Evolutionary conservation across 92 coral and sea anemone genomes (phyloP).

Genomic region (Parazoanthus swiftii): DNA sequence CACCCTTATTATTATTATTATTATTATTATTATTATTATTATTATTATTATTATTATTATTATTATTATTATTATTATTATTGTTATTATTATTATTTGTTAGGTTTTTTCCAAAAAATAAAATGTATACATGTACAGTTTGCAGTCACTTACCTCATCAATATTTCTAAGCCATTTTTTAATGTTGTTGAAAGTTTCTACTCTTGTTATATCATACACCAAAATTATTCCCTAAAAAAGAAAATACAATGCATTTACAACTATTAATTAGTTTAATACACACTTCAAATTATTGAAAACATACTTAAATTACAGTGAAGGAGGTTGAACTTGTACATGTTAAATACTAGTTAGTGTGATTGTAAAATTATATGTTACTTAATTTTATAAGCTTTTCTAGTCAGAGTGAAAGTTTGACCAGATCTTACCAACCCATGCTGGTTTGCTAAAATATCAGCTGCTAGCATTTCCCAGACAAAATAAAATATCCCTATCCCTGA

Average conservation of each 20-base stretch:
- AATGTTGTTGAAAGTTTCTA: constrained; percentile 87
- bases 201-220: constrained; percentile 96
- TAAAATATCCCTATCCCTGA: no score
- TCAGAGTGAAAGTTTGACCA: neutral
- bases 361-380: no score
- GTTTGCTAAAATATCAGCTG: neutral
- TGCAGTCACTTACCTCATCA: constrained; percentile 73
- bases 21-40: no score
- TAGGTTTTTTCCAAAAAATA: neutral
- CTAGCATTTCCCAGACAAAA: no score
- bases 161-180: constrained; percentile 97
- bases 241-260: neutral
- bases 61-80: no score
- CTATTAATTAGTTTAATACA: no score
- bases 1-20: no score
- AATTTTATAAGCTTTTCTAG: no score
- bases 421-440: neutral
- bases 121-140: neutral
- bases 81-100: no score
- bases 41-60: no score
- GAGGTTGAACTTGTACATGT: neutral
- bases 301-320: neutral
- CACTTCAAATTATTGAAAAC: no score
- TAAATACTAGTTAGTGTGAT: no score
- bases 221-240: constrained; percentile 83